Evolutionary conservation across 2,888 invertebrate species (phyloP), one percentile per base, ranked within the genome.

Genomic region (Dicyrtoma fusca): DNA sequence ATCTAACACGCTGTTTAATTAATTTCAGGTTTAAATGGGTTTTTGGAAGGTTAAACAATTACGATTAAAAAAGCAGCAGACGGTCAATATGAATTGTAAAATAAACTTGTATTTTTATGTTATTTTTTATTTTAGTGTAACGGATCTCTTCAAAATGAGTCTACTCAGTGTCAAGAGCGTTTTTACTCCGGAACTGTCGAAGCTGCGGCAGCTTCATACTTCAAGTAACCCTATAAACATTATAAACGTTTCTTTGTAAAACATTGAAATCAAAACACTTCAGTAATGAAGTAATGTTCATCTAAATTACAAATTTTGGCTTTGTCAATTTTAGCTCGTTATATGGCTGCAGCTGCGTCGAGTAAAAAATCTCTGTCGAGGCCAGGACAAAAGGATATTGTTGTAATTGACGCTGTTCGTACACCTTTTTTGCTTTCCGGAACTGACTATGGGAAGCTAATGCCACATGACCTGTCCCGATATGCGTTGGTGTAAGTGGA

Each of bases 341-440:
- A 19, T 42, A 45, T 69, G 13, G 70, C 74, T 1, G 65, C 70
- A 13, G 73, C 69, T 25, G 69, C 71, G 5, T 14, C 63, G 0
- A 59, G 70, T 42, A 70, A 70, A 42, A 72, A 75, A 55, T 34
- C 72, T 11, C 61, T 77, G 17, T 11, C 69, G 17, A 75, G 74
- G 17, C 77, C 77, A 0, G 79, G 77, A 26, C 90, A 90, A 72
- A 90, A 91, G 83, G 93, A 97, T 88, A 90, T 97, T 80, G 97
- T 98, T 21, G 88, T 96, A 72, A 92, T 98, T n/a, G 97, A 98
- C 85, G 97, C 95, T 69, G 94, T 97, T 34, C 88, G 99, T 57
- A 98, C 97, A 1, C 99, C 99, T 0, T 99, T 99, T 85, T 87
- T 97, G 57, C 84, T 91, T 76, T 95, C 97, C 19, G 96, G 97